A percentile compares a stretch with the other conserved stretches of the same genome.
These are phyloP conservation scores for Lepus townsendii DNA, from an alignment of 2,797 vertebrate species.

Conservation along the genomic window DNA sequence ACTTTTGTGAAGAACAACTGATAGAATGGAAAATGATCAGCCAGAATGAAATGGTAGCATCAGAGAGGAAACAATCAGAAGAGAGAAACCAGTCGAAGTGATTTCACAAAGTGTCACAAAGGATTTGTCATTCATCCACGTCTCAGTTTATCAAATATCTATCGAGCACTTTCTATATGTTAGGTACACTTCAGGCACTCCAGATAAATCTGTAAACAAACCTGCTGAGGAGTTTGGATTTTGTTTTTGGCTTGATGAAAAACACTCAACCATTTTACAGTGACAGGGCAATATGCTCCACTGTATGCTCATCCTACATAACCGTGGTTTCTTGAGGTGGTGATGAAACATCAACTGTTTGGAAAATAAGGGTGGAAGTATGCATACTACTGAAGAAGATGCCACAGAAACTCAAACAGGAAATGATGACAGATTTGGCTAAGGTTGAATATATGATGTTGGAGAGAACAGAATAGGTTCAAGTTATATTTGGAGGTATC, in stretches of 20 bases:
- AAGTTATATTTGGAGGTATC: not conserved
- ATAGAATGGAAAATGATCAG: not conserved
- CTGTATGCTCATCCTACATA: not conserved
- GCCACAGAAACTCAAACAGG: not conserved
- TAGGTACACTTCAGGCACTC: not conserved
- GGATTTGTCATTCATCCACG: not conserved
- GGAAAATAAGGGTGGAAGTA: not conserved
- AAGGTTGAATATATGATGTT: not conserved
- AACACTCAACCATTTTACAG: not conserved
- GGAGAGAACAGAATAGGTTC: not conserved
- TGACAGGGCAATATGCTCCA: not conserved
- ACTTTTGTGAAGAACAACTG: not conserved
- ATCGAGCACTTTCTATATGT: not conserved
- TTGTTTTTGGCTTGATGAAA: not conserved
- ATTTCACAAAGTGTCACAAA: not conserved
- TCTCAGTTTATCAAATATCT: not conserved
- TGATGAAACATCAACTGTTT: not conserved
- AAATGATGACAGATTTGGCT: not conserved
- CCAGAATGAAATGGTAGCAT: not conserved
- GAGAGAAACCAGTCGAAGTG: not conserved
- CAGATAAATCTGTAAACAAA: not conserved
- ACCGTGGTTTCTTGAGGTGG: not conserved
- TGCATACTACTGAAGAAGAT: not conserved
- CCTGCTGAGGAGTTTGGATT: not conserved
- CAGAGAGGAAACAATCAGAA: not conserved